Conservation (phyloP, 1,140 invertebrate species). For the Himalopsyche phryganea region DNA sequence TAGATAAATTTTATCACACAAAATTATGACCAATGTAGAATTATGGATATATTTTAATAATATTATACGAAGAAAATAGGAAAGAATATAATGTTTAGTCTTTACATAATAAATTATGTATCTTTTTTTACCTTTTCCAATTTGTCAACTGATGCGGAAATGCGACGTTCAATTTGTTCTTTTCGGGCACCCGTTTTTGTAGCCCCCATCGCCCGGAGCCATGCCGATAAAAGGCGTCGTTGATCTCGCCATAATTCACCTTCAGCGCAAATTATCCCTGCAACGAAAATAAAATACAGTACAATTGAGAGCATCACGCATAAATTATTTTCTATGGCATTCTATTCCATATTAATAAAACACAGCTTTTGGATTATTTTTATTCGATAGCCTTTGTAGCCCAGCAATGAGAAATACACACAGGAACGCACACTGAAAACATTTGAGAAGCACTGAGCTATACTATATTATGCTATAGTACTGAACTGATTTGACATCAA, state of each 20-base stretch:
- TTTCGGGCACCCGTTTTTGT: constrained; percentile 60
- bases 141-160: constrained; percentile 60
- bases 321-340: no score
- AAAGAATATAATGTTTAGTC: no score
- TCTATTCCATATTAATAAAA: no score
- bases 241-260: constrained; percentile 81
- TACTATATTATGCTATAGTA: no score
- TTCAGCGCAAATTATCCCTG: constrained; percentile 79
- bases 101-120: not conserved
- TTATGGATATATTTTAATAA: no score
- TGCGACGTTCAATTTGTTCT: constrained; percentile 63
- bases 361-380: not conserved
- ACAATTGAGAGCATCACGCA: not conserved
- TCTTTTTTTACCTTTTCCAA: constrained; percentile 54
- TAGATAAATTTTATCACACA: no score
- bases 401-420: no score
- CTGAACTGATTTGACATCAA: no score
- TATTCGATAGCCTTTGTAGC: not conserved
- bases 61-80: no score
- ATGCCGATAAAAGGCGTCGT: constrained; percentile 66
- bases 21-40: no score
- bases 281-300: constrained; percentile 22
- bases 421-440: no score
- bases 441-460: no score
- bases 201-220: constrained; percentile 74